Evolutionary conservation across 1,140 invertebrate species (phyloP).

Genomic region (Grapholita molesta): DNA sequence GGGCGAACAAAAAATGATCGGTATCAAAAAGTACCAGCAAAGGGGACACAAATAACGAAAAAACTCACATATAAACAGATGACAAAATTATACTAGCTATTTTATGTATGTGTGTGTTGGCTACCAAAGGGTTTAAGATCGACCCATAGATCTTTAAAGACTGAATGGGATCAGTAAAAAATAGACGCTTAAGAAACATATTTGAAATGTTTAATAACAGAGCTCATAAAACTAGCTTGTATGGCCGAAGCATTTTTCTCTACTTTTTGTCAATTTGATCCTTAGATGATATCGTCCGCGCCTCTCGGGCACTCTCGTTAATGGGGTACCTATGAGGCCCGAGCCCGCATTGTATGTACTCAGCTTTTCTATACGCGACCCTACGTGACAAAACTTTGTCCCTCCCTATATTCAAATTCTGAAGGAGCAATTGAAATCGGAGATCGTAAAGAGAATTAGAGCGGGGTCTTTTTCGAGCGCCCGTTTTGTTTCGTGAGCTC

Average conservation of each 20-base stretch:
- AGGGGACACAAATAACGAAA: constrained; percentile 65
- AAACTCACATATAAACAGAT: constrained; percentile 45
- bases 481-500: constrained; percentile 70
- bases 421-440: constrained; percentile 78
- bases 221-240: constrained; percentile 57
- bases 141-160: constrained; percentile 47
- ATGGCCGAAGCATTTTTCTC: constrained; percentile 44
- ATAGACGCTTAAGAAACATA: constrained; percentile 51
- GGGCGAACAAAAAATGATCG: constrained; percentile 68
- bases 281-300: constrained; percentile 66
- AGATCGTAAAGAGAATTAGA: constrained; percentile 77
- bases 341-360: constrained; percentile 68
- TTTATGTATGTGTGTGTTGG: constrained; percentile 31
- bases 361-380: constrained; percentile 59
- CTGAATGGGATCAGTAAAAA: constrained; percentile 63
- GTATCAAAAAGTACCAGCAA: constrained; percentile 65
- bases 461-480: constrained; percentile 69
- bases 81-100: constrained; percentile 58
- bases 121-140: constrained; percentile 63
- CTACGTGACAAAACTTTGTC: constrained; percentile 76
- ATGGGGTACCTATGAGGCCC: constrained; percentile 70
- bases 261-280: constrained; percentile 69
- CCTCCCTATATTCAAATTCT: constrained; percentile 77
- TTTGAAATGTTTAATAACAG: constrained; percentile 75
- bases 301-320: constrained; percentile 66